Evolutionary conservation across 1,140 invertebrate species (phyloP).

Genomic region (Drosophila kohkoa): DNA sequence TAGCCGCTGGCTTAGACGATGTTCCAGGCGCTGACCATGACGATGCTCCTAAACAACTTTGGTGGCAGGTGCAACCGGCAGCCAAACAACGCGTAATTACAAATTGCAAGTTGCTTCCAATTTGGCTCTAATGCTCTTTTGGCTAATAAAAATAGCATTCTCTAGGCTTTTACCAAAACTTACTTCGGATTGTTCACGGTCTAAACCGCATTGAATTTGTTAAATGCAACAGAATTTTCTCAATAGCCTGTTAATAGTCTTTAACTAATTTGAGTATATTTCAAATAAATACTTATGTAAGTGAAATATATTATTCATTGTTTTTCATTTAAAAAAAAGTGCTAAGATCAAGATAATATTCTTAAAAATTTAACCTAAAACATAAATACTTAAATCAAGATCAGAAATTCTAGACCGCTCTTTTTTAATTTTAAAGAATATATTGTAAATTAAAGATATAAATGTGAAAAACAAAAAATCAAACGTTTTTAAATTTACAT

Average conservation of each 20-base stretch:
- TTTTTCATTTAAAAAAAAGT: too few species aligned
- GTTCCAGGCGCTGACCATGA: background rate
- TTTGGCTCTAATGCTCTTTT: slow-evolving; percentile 44
- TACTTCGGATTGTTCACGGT: background rate
- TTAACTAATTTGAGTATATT: background rate
- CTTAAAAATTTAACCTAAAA: too few species aligned
- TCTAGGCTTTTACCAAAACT: slow-evolving; percentile 4
- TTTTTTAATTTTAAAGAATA: too few species aligned
- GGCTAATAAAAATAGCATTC: slow-evolving; percentile 30
- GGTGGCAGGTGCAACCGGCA: slow-evolving; percentile 53
- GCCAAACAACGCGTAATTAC: slow-evolving; percentile 42
- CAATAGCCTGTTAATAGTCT: background rate
- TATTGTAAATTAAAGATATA: too few species aligned
- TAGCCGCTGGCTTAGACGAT: slow-evolving; percentile 8
- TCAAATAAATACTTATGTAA: too few species aligned
- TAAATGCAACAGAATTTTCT: background rate
- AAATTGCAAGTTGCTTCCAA: slow-evolving; percentile 49
- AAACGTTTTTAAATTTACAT: too few species aligned
- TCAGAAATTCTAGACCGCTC: too few species aligned
- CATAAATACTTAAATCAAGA: too few species aligned
- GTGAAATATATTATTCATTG: too few species aligned
- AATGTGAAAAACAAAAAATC: too few species aligned
- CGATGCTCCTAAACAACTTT: slow-evolving; percentile 27
- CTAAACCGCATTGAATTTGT: background rate
- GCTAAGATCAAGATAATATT: too few species aligned